These are phyloP conservation scores for Oreochromis grahami DNA, from an alignment of 2,797 vertebrate genomes.

Conservation along the genomic window DNA sequence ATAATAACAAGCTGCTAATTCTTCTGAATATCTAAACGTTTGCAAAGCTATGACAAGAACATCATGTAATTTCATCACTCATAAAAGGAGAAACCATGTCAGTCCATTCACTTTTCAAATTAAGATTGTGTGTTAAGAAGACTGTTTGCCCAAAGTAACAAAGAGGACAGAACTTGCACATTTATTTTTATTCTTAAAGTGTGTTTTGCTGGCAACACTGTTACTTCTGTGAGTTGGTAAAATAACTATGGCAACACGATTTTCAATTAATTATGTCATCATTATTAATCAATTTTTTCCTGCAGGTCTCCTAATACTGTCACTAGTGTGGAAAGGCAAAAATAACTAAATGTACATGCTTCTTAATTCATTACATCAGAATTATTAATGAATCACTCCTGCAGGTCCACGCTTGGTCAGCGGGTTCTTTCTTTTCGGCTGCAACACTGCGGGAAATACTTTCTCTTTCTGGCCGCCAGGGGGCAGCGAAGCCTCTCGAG, in stretches of 20 bases:
- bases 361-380: neutral
- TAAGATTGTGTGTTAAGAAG: neutral
- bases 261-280: neutral
- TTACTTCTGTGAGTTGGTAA: neutral
- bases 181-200: neutral
- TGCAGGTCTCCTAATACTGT: neutral
- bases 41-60: neutral
- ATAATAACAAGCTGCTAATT: neutral
- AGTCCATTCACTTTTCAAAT: neutral
- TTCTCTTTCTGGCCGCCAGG: slow-evolving; percentile 17
- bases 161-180: neutral
- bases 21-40: neutral
- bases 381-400: neutral
- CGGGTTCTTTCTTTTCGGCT: neutral
- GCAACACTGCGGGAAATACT: neutral
- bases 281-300: neutral
- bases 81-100: neutral
- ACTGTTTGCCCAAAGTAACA: neutral
- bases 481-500: slow-evolving; percentile 36
- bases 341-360: neutral
- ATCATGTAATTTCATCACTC: neutral
- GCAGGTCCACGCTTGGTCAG: neutral
- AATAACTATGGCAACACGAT: neutral
- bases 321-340: neutral
- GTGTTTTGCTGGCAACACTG: neutral